Conservation (phyloP, 2,797 vertebrate genomes). For the Syngnathus acus region DNA sequence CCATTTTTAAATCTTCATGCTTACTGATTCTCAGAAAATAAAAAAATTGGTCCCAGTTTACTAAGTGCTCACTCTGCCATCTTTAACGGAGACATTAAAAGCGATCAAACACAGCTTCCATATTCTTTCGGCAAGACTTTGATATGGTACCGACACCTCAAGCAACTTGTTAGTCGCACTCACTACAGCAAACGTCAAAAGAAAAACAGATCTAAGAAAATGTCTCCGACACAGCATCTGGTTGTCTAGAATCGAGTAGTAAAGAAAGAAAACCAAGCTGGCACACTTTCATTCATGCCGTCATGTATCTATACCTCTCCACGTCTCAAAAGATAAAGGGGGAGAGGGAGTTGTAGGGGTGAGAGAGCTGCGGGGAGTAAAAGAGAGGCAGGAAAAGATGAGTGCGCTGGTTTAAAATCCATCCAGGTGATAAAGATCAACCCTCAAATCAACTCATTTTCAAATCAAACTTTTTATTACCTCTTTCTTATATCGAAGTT, state of each 20-base stretch:
- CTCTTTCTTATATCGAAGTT: constrained; percentile 96
- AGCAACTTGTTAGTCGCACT: not conserved
- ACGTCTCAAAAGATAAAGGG: constrained; percentile 96
- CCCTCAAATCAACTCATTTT: constrained; percentile 1
- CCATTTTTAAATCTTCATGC: too few relatives aligned
- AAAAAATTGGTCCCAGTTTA: too few relatives aligned
- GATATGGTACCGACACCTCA: not conserved
- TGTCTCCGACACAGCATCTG: constrained; percentile 15
- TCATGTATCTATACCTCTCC: constrained; percentile 70
- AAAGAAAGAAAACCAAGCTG: constrained; percentile 9
- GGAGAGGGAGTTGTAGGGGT: constrained; percentile 96
- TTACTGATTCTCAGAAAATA: not conserved
- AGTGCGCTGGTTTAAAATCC: constrained; percentile 5
- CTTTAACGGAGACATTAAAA: too few relatives aligned
- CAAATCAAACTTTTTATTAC: constrained; percentile 48
- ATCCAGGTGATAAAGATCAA: not conserved
- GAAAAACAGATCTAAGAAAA: constrained; percentile 15
- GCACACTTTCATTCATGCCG: constrained; percentile 46
- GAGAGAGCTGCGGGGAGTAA: constrained; percentile 81
- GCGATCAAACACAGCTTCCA: too few relatives aligned
- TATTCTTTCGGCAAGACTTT: not conserved
- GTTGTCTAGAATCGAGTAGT: constrained; percentile 19
- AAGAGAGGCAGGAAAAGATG: constrained; percentile 28
- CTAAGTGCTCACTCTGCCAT: not conserved
- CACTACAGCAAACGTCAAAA: not conserved